Percentiles rank a stretch among this genome's conserved stretches.
phyloP scores from a whole-genome alignment of 2,888 invertebrate genomes.

The Hylaea fasciaria region DNA sequence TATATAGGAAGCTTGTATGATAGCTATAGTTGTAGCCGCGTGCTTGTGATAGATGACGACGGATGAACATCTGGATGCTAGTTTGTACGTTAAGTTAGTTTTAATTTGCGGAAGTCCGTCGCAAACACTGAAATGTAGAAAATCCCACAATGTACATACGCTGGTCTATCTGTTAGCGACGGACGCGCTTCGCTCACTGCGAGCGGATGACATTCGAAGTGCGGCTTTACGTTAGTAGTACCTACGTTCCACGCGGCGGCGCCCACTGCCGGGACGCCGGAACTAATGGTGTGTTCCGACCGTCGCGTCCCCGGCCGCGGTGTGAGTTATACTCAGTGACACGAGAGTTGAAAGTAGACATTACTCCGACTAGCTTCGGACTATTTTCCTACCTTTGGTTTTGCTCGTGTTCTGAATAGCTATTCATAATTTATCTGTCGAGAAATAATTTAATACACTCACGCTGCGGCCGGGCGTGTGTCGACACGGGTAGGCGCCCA shows the following conservation, averaged over 20 bases:
- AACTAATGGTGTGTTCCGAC: no score
- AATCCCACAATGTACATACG: slow-evolving; percentile 40
- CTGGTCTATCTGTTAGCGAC: slow-evolving; percentile 6
- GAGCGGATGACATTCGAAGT: slow-evolving; percentile 21
- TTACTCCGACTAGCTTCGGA: no score
- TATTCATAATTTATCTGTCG: no score
- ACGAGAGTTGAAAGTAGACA: no score
- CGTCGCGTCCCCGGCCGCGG: no score
- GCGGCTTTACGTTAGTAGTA: slow-evolving; percentile 23
- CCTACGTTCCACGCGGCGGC: background rate
- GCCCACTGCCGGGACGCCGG: no score
- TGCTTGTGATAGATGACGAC: slow-evolving; percentile 36
- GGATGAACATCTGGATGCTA: slow-evolving; percentile 34
- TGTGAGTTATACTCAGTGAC: no score
- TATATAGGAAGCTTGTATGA: slow-evolving; percentile 32
- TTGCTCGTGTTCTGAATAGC: no score
- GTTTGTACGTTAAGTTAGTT: slow-evolving; percentile 26
- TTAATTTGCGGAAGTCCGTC: slow-evolving; percentile 1
- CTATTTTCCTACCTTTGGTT: no score
- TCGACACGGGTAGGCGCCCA: background rate
- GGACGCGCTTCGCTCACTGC: slow-evolving; percentile 31
- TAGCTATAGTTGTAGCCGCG: slow-evolving; percentile 34
- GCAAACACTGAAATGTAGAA: slow-evolving; percentile 23
- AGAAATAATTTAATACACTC: no score
- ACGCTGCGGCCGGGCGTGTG: no score